These are phyloP conservation scores for Palythoa heliodiscus DNA, from an alignment of 92 coral and sea anemone genomes.

Conservation along the genomic window DNA sequence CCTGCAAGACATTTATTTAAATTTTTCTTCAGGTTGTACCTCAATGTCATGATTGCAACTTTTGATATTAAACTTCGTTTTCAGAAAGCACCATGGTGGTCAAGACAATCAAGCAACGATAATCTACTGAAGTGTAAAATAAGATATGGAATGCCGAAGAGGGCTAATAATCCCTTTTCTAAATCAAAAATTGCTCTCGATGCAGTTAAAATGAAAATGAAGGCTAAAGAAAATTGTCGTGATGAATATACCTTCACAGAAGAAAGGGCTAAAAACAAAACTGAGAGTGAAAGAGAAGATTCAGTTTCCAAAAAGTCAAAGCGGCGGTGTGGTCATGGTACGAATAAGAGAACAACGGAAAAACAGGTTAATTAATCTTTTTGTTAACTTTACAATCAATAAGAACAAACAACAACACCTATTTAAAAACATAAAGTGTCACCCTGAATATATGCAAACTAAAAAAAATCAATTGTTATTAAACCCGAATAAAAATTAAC, in stretches of 20 bases:
- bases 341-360: neutral
- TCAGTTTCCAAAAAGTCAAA: neutral
- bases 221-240: neutral
- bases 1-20: no score
- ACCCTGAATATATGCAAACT: no score
- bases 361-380: conserved; percentile 14
- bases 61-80: neutral
- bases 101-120: neutral
- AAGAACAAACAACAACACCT: no score
- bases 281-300: neutral
- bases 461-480: no score
- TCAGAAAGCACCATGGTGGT: neutral
- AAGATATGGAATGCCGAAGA: neutral
- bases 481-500: no score
- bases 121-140: neutral
- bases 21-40: no score
- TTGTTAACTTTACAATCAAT: no score
- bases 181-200: conserved; percentile 18
- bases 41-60: no score
- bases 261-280: neutral
- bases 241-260: conserved; percentile 1
- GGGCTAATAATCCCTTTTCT: conserved; percentile 8
- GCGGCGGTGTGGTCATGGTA: neutral
- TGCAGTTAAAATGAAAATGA: conserved; percentile 4
- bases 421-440: no score